These are phyloP conservation scores for Apis dorsata DNA, from an alignment of 1,140 invertebrate genomes.

Conservation along the genomic window DNA sequence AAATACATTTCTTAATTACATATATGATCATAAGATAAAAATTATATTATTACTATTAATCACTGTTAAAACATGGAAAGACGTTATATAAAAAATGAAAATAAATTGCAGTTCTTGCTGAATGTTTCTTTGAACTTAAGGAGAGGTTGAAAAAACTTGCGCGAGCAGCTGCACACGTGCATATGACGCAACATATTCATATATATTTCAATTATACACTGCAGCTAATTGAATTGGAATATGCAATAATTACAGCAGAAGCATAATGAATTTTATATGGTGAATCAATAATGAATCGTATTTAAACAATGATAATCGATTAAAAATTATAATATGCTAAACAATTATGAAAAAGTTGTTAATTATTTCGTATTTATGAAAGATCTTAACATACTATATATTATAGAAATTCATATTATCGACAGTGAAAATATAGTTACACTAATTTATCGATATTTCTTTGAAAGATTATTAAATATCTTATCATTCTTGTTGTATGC, in stretches of 20 bases:
- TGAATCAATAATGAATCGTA: neutral
- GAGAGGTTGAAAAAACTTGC: neutral
- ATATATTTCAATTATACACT: neutral
- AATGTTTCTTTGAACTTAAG: neutral
- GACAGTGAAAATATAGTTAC: neutral
- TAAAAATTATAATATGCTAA: neutral
- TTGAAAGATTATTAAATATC: conserved; percentile 18
- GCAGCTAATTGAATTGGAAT: neutral
- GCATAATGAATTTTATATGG: neutral
- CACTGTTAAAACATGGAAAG: neutral
- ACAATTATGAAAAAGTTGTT: neutral
- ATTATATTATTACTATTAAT: neutral
- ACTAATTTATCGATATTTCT: conserved; percentile 22
- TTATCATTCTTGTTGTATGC: neutral
- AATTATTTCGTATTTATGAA: neutral
- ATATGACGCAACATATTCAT: conserved; percentile 18
- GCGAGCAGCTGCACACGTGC: conserved; percentile 16
- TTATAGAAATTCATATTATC: conserved; percentile 7
- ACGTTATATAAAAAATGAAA: neutral
- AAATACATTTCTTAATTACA: neutral
- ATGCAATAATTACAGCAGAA: neutral
- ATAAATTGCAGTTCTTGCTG: neutral
- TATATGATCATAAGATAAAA: neutral
- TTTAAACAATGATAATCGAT: neutral
- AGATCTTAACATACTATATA: neutral